phyloP scores from a whole-genome alignment of 2,797 vertebrate species.

The Coracias cyanogaster region DNA sequence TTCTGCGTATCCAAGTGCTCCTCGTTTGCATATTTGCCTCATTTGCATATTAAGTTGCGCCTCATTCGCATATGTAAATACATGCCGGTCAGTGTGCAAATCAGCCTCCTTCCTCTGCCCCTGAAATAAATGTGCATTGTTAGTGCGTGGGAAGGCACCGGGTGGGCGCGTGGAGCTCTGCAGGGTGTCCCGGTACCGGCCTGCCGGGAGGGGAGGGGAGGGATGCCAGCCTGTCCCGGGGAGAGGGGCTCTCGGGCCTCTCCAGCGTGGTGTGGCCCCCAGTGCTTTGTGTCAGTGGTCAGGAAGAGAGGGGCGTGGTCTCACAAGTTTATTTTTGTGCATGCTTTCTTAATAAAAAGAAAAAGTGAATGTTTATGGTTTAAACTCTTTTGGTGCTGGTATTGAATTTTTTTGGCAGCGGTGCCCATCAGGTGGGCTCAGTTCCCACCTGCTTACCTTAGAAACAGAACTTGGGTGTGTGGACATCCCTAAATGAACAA shows the following conservation, averaged over 20 bases:
- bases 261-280: not conserved
- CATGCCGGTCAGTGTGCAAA: conserved; percentile 74
- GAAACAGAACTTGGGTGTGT: not conserved
- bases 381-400: conserved; percentile 57
- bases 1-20: conserved; percentile 61
- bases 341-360: conserved; percentile 86
- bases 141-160: not conserved
- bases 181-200: not conserved
- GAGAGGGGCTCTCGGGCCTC: not conserved
- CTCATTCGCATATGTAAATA: conserved; percentile 76
- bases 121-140: not conserved
- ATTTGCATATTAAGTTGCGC: conserved; percentile 61
- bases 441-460: not conserved
- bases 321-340: conserved; percentile 83
- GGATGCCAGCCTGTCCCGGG: not conserved
- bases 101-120: conserved; percentile 59
- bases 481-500: not conserved
- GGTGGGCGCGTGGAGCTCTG: not conserved
- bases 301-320: conserved; percentile 71
- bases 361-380: conserved; percentile 79
- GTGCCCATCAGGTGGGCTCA: fast-evolving
- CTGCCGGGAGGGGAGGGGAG: not conserved
- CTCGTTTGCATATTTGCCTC: conserved; percentile 62
- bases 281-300: conserved; percentile 64
- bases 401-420: not conserved